These are phyloP conservation scores for Talpa occidentalis DNA, from an alignment of 2,113 vertebrate species.

Conservation along the genomic window DNA sequence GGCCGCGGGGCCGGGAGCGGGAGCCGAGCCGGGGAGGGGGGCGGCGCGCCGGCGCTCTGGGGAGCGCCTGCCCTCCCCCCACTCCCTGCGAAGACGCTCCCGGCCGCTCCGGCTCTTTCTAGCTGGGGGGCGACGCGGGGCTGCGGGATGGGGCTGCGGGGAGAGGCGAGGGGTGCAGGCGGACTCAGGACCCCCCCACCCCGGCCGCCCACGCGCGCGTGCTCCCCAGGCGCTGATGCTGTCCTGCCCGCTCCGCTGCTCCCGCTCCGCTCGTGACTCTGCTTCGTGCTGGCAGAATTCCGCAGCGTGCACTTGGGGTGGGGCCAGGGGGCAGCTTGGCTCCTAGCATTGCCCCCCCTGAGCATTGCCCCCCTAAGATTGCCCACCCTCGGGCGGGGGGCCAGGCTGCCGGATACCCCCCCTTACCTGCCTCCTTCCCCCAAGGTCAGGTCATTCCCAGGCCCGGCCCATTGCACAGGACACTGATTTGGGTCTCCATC, in stretches of 20 bases:
- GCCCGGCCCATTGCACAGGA: neutral
- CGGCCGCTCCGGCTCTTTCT: fast-evolving
- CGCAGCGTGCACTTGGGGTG: conserved; percentile 35
- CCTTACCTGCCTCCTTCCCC: neutral
- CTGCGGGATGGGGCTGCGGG: neutral
- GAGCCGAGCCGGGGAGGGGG: neutral
- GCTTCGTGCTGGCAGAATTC: conserved; percentile 73
- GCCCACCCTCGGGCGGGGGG: neutral
- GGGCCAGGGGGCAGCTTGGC: neutral
- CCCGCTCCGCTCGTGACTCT: conserved; percentile 70
- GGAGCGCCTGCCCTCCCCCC: neutral
- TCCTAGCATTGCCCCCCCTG: neutral
- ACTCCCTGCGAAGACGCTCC: neutral
- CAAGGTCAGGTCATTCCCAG: neutral
- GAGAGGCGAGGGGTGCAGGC: neutral
- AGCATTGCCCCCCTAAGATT: neutral
- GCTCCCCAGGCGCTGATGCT: conserved; percentile 30
- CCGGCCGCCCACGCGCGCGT: conserved; percentile 64
- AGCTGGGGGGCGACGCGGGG: neutral
- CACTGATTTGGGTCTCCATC: neutral
- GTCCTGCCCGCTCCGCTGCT: conserved; percentile 61
- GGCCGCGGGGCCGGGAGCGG: neutral
- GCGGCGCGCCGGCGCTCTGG: no score
- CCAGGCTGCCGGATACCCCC: neutral
- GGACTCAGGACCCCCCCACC: neutral